Percentiles rank a stretch among this genome's conserved stretches.
Evolutionary conservation across 2,113 vertebrate genomes (phyloP).

Genomic region (Coregonus clupeaformis): DNA sequence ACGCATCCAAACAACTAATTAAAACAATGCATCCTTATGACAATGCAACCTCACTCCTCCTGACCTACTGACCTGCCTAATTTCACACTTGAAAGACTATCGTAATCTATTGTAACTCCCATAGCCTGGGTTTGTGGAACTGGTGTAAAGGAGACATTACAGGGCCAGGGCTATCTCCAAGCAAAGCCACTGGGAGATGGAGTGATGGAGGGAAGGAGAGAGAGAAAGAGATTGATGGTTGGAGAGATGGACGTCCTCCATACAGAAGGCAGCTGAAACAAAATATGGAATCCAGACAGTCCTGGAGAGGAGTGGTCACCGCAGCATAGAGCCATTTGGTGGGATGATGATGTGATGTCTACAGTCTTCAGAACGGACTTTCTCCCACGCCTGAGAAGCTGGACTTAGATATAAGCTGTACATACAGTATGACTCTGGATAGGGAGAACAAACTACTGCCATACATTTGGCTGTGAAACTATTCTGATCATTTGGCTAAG

Average conservation of each 20-base stretch:
- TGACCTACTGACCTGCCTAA: not conserved
- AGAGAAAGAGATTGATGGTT: not conserved
- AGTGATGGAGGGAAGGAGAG: not conserved
- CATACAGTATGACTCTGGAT: no score
- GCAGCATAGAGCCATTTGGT: slow-evolving; percentile 46
- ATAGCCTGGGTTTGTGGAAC: not conserved
- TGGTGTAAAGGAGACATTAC: no score
- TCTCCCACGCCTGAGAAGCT: no score
- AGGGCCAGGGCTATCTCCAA: no score
- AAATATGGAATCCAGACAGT: slow-evolving; percentile 53
- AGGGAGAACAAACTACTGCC: no score
- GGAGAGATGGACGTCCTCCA: slow-evolving; percentile 3
- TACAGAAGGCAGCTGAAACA: not conserved
- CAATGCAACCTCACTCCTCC: no score
- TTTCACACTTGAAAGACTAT: not conserved
- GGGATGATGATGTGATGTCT: not conserved
- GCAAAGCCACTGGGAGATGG: no score
- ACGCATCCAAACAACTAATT: no score
- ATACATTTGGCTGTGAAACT: no score
- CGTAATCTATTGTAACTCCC: not conserved
- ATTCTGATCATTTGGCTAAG: slow-evolving; percentile 18
- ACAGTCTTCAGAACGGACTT: not conserved
- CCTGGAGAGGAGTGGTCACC: slow-evolving; percentile 1
- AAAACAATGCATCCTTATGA: no score
- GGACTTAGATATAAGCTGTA: no score